A percentile compares a stretch with the other conserved stretches of the same genome.
phyloP scores from a whole-genome alignment of 2,113 vertebrate species.

The Eleginops maclovinus region DNA sequence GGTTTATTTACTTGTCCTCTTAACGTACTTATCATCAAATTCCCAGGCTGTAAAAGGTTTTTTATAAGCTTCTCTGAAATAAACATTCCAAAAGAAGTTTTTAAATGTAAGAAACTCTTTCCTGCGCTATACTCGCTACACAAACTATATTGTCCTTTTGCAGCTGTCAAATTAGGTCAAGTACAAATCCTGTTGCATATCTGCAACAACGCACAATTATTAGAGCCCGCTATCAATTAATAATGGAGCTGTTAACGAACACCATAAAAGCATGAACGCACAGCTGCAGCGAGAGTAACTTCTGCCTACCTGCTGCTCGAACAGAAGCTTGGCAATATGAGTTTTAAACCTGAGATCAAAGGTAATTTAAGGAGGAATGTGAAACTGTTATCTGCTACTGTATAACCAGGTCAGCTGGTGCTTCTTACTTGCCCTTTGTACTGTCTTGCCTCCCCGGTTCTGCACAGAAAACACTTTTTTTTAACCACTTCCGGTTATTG shows the following conservation, averaged over 20 bases:
- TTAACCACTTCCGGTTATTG: conserved; percentile 63
- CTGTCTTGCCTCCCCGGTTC: conserved; percentile 27
- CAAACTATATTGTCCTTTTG: not conserved
- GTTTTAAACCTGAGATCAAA: not conserved
- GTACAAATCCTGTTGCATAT: not conserved
- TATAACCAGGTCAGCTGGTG: not conserved
- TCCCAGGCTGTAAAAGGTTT: too few relatives aligned
- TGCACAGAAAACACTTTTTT: not conserved
- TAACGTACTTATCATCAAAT: too few relatives aligned
- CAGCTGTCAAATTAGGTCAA: not conserved
- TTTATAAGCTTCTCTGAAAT: not conserved
- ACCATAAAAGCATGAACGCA: not conserved
- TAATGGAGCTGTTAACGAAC: not conserved
- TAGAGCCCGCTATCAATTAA: not conserved
- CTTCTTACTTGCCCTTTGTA: conserved; percentile 52
- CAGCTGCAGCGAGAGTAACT: not conserved
- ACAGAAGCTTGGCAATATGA: not conserved
- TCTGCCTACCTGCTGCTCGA: conserved; percentile 56
- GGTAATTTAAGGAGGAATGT: not conserved
- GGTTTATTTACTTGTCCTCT: too few relatives aligned
- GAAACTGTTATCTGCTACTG: not conserved
- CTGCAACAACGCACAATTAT: not conserved
- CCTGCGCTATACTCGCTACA: not conserved
- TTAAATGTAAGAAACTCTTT: not conserved
- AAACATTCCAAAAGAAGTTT: not conserved